Base-by-base conservation (phyloP, 2,797 vertebrate species). In the Linurgus olivaceus region DNA sequence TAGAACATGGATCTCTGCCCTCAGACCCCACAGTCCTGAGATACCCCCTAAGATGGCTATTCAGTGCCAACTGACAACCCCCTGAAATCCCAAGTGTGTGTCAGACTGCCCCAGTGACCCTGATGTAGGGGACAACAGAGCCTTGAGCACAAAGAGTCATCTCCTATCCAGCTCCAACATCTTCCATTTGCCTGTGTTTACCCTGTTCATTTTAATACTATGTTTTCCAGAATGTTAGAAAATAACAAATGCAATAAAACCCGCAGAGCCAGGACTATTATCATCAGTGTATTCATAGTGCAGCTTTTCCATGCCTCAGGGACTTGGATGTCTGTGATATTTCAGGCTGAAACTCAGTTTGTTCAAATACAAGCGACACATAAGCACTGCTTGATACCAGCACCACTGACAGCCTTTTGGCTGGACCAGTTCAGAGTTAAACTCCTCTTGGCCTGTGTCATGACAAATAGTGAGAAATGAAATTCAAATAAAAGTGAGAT, bases 191-290 rank as follows among this genome's bases (percentile, higher is more conserved):
- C 14, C 26, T 80, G 4, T 63, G 42, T 58, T 77, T 66, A 72
- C 10, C 13, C n/a, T 66, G 37, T 28, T 86, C 25, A 24, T 78
- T 90, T 75, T 67, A 79, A 87, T 67, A 23, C n/a, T 59, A 4
- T 37, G 24, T 82, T 87, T 87, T 91, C 68, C 57, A 77, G 81
- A 92, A 68, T 1, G 3, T 40, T 67, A 86, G 65, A 61, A 92
- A 86, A 81, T 21, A 88, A 73, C 50, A 94, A 91, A 93, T n/a
- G 15, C 61, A 87, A 50, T 83, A 88, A 91, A 92, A 90, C 28
- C 45, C 5, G 2, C 63, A 79, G 31, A 84, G 80, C 66, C 77
- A 55, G 71, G 66, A 58, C 54, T 62, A 84, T 88, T 65, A 86
- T 51, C 67, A 86, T 65, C 44, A 57, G n/a, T 42, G 35, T 51